A percentile compares a stretch with the other conserved stretches of the same genome.
Evolutionary conservation across 2,888 invertebrate species (phyloP).

Genomic region (Diarsia dahlii): DNA sequence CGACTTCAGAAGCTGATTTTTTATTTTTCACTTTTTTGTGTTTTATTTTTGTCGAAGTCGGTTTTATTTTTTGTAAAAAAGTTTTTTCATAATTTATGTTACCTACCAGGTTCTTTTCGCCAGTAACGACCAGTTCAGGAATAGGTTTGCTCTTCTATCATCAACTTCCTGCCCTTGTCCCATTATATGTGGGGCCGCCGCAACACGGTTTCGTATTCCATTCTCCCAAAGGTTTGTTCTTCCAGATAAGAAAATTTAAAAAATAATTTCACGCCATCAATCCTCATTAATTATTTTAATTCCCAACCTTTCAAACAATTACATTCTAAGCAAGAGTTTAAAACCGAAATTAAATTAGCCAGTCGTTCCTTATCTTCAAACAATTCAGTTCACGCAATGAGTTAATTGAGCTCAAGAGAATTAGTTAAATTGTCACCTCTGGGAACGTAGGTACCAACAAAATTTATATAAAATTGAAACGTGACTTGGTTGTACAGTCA

Average conservation of each 20-base stretch:
- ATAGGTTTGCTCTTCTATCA: neutral
- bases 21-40: too few species aligned
- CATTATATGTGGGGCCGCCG: too few species aligned
- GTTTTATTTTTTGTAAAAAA: too few species aligned
- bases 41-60: too few species aligned
- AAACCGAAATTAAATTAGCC: constrained; percentile 53
- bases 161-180: too few species aligned
- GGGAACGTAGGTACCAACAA: constrained; percentile 45
- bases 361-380: constrained; percentile 64
- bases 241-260: too few species aligned
- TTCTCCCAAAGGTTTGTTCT: neutral
- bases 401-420: constrained; percentile 68
- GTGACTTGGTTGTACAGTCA: constrained; percentile 45
- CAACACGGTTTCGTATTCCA: too few species aligned
- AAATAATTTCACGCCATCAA: neutral
- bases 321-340: constrained; percentile 48
- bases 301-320: constrained; percentile 40
- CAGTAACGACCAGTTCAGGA: neutral
- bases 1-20: too few species aligned
- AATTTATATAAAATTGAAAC: constrained; percentile 63
- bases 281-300: constrained; percentile 17
- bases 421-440: constrained; percentile 69
- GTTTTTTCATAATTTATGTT: too few species aligned
- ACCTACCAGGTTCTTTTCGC: too few species aligned
- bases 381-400: constrained; percentile 70